phyloP scores from a whole-genome alignment of 1,140 invertebrate species.

The Hyles euphorbiae region DNA sequence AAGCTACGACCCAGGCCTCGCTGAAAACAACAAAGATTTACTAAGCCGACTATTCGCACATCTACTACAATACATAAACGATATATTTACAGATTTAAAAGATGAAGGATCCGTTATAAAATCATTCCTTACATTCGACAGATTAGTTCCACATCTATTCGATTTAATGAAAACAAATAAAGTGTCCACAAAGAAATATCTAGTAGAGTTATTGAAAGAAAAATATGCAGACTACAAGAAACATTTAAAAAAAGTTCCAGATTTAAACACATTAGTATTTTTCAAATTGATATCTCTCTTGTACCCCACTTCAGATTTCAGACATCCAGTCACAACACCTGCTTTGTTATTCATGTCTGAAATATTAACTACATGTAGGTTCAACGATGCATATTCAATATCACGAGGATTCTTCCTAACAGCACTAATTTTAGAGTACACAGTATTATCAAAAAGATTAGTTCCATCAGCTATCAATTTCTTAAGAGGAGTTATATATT shows the following conservation, averaged over 20 bases:
- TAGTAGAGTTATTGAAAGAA: conserved; percentile 83
- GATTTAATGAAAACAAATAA: conserved; percentile 84
- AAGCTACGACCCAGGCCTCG: conserved; percentile 87
- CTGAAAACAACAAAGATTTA: conserved; percentile 85
- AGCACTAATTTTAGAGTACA: conserved; percentile 86
- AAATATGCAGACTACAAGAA: conserved; percentile 82
- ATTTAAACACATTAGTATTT: conserved; percentile 85
- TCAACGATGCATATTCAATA: conserved; percentile 81
- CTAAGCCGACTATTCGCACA: conserved; percentile 83
- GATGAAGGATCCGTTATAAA: conserved; percentile 69
- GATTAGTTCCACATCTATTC: conserved; percentile 82
- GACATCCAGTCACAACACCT: conserved; percentile 90
- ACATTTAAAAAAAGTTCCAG: conserved; percentile 79
- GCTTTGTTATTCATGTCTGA: conserved; percentile 89
- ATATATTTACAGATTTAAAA: conserved; percentile 75
- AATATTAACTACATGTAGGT: conserved; percentile 80
- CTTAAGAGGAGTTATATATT: conserved; percentile 81
- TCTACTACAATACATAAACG: conserved; percentile 85
- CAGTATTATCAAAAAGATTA: conserved; percentile 86
- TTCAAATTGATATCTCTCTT: conserved; percentile 86
- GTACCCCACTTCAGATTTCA: conserved; percentile 92
- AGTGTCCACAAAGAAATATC: conserved; percentile 78
- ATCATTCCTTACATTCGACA: conserved; percentile 78
- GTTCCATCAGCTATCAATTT: conserved; percentile 87
- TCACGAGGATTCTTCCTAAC: conserved; percentile 87